Conservation (phyloP, 2,797 vertebrate genomes). For the Margarornis squamiger region DNA sequence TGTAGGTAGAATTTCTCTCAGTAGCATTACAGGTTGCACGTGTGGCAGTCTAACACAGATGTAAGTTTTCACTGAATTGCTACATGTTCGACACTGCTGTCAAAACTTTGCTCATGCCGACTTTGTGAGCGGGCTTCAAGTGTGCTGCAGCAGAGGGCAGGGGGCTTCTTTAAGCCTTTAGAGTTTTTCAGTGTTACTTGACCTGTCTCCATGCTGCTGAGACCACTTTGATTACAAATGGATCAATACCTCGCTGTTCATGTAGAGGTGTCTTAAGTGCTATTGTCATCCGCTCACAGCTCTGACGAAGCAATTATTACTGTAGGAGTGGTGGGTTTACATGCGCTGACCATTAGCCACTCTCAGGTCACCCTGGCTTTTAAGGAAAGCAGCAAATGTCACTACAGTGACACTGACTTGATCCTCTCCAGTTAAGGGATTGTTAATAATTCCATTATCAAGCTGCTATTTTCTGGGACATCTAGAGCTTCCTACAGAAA, state of each 20-base stretch:
- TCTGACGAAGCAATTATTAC: conserved; percentile 90
- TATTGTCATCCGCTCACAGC: conserved; percentile 86
- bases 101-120: background rate
- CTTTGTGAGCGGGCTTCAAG: background rate
- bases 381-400: conserved; percentile 89
- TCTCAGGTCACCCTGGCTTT: conserved; percentile 82
- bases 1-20: fast-evolving
- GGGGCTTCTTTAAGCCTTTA: conserved; percentile 55
- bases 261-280: conserved; percentile 92
- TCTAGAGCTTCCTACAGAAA: background rate
- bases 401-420: conserved; percentile 81
- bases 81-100: background rate
- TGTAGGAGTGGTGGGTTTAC: conserved; percentile 77
- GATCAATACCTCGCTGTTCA: conserved; percentile 90
- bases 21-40: fast-evolving
- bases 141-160: background rate
- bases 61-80: background rate
- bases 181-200: conserved; percentile 64
- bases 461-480: conserved; percentile 11
- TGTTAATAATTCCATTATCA: conserved; percentile 58
- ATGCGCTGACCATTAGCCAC: conserved; percentile 77
- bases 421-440: conserved; percentile 73
- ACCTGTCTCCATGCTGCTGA: conserved; percentile 55
- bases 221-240: conserved; percentile 82
- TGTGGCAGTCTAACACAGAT: background rate